Base-by-base conservation (phyloP, 2,113 vertebrate genomes). In the Stictonetta naevosa region DNA sequence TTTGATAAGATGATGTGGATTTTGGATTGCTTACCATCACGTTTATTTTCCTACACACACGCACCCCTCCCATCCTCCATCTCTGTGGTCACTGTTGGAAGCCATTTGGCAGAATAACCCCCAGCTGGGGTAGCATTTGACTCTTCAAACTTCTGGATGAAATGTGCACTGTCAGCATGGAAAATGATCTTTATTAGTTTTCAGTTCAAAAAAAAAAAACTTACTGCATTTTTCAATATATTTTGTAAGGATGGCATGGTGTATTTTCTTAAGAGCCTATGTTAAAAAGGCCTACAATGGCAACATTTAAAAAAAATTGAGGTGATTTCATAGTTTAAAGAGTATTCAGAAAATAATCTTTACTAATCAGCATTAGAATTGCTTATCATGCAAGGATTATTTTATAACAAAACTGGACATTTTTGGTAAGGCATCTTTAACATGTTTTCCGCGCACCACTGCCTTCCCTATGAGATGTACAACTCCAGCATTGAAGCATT, bases 31-130 rank as follows among this genome's bases (percentile, higher is more conserved):
- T 97, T 97, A 58, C 95, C 94, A 95, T 95, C 96, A 96, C 84
- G 74, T 97, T 96, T 97, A 78, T 97, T 92, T 97, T 93, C 96
- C 97, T 95, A 11, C 62, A 48, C 83, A 80, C 75, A 34, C 73
- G 90, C 95, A 97, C 91, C 91, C 97, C 97, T 98, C 97, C 98
- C 97, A 97, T 97, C 96, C 98, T 97, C 97, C 97, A 97, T 98
- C 97, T 98, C 97, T 97, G 98, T 97, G 95, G 96, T 98, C 99
- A 98, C 99, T 98, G 99, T 99, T 98, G 99, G 99, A 99, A 96
- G 96, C 98, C 98, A 98, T 98, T 99, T 97, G 98, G 97, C 97
- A 98, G 97, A 98, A 98, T 98, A 98, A 98, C 98, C 99, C 98
- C 98, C 98, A 98, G 95, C 98, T 98, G 98, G 96, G 98, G 97